These are phyloP conservation scores for Anolis carolinensis DNA, from an alignment of 2,113 vertebrate species.

Conservation along the genomic window DNA sequence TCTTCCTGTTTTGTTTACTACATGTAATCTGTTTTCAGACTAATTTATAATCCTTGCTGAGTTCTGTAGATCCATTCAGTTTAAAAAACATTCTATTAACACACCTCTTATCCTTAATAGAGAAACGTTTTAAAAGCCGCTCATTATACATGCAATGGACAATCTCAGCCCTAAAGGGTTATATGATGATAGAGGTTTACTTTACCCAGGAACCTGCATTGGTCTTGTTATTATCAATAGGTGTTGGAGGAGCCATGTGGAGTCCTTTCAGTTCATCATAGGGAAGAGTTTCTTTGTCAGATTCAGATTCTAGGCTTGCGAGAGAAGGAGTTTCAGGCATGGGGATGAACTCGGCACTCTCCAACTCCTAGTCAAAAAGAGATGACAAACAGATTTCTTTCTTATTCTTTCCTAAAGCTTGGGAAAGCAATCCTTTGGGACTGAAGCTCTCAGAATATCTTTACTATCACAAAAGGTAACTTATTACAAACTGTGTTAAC, in stretches of 20 bases:
- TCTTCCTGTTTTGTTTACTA: not conserved
- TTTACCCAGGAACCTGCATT: constrained; percentile 73
- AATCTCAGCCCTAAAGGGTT: constrained; percentile 16
- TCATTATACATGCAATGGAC: constrained; percentile 5
- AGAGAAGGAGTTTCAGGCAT: constrained; percentile 84
- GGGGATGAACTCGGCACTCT: constrained; percentile 95
- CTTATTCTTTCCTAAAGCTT: not conserved
- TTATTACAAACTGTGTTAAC: too few species aligned
- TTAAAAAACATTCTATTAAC: not conserved
- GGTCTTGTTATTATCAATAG: constrained; percentile 62
- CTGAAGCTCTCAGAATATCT: too few species aligned
- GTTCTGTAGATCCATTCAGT: not conserved
- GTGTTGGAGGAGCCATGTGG: constrained; percentile 81
- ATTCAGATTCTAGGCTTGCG: constrained; percentile 72
- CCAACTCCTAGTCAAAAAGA: constrained; percentile 83
- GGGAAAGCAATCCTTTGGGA: too few species aligned
- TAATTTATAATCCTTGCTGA: constrained; percentile 1
- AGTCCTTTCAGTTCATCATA: constrained; percentile 87
- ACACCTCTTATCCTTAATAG: not conserved
- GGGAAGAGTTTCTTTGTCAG: constrained; percentile 78
- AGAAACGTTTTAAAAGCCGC: constrained; percentile 18
- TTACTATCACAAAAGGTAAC: too few species aligned
- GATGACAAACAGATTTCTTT: constrained; percentile 47
- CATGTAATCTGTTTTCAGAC: not conserved
- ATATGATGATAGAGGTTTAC: constrained; percentile 23